These are phyloP conservation scores for Lordiphosa clarofinis DNA, from an alignment of 1,140 invertebrate genomes.

Conservation along the genomic window DNA sequence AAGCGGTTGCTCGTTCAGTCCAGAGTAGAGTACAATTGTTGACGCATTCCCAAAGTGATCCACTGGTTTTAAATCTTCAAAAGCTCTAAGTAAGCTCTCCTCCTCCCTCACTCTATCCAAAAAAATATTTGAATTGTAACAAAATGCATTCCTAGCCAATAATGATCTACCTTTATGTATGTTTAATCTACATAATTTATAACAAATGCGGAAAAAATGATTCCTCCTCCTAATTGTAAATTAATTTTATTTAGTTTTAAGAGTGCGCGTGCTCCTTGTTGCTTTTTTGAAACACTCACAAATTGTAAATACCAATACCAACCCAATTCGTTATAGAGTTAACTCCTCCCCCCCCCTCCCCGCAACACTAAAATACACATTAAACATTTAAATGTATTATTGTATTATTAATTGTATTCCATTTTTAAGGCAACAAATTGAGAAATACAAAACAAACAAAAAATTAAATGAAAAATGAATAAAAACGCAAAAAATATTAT, in stretches of 20 bases:
- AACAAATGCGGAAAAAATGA: constrained; percentile 24
- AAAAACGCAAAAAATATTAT: constrained; percentile 36
- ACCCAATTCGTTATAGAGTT: constrained; percentile 50
- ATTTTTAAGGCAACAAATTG: constrained; percentile 51
- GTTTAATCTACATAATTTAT: constrained; percentile 59
- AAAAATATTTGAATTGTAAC: constrained; percentile 21
- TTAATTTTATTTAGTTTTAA: constrained; percentile 76
- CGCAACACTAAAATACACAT: constrained; percentile 28
- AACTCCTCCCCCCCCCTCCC: constrained; percentile 9
- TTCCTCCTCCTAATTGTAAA: constrained; percentile 51
- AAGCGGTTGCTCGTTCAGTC: constrained; percentile 30
- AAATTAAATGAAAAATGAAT: constrained; percentile 58
- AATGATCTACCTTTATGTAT: constrained; percentile 27
- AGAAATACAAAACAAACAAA: constrained; percentile 47
- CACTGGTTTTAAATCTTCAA: constrained; percentile 78
- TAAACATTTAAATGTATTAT: constrained; percentile 66
- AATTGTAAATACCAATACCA: constrained; percentile 64
- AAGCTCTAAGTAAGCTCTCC: constrained; percentile 70
- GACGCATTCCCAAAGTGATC: constrained; percentile 76
- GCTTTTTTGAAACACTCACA: constrained; percentile 55
- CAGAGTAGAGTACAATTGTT: constrained; percentile 77
- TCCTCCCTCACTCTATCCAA: constrained; percentile 19
- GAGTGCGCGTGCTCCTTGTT: constrained; percentile 58
- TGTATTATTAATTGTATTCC: constrained; percentile 74
- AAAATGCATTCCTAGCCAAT: constrained; percentile 71